Evolutionary conservation across 2,797 vertebrate genomes (phyloP).

Genomic region (Pseudocheirus occidentalis): DNA sequence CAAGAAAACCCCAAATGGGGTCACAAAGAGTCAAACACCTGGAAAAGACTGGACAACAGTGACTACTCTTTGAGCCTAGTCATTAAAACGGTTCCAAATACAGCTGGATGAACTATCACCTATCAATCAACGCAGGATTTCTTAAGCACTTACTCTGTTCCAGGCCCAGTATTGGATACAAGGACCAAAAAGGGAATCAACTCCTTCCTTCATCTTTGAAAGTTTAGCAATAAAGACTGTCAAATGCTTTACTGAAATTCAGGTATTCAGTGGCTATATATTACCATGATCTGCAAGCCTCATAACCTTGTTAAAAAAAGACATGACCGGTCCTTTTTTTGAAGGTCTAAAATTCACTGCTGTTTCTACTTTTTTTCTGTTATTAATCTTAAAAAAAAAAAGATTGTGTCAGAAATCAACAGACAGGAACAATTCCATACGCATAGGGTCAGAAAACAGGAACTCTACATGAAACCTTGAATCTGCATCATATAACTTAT

Average conservation of each 20-base stretch:
- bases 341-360: background rate
- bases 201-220: background rate
- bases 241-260: background rate
- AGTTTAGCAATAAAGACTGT: background rate
- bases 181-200: background rate
- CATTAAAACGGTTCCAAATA: background rate
- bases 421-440: background rate
- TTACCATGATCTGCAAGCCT: background rate
- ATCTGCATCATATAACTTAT: background rate
- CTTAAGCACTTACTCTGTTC: background rate
- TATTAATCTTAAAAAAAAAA: background rate
- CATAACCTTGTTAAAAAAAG: background rate
- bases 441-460: background rate
- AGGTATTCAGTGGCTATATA: background rate
- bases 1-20: background rate
- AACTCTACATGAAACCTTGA: background rate
- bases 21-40: background rate
- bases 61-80: background rate
- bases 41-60: background rate
- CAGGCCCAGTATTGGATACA: background rate
- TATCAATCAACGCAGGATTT: background rate
- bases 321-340: background rate
- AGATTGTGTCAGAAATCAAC: background rate
- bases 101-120: background rate
- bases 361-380: background rate